Evolutionary conservation across 2,888 invertebrate genomes (phyloP), one percentile per base, ranked within the genome.

Genomic region (Lochmaea capreae): DNA sequence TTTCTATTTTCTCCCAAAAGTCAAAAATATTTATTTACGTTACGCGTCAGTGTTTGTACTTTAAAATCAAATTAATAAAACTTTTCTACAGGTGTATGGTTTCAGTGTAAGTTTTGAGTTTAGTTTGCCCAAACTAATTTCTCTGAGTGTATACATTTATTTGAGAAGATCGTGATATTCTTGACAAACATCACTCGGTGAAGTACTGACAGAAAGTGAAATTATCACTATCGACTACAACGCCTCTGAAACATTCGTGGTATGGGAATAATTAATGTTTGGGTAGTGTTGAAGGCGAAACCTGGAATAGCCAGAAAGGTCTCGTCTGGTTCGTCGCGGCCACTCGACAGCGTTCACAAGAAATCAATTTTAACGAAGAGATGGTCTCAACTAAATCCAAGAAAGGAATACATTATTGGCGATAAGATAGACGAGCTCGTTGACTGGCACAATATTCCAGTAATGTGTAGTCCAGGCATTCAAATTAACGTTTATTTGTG

Each of bases 261-360:
- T 84, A 81, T 77, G 76, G 75, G 77, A 79, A 78, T 81, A 87
- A 86, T 87, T 86, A 87, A 86, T 86, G 85, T 85, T 85, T 81
- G 82, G 83, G 82, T 79, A 80, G 81, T 78, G 80, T 81, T 81
- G 81, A 82, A 81, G 82, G 81, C 76, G 79, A 83, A 83, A 81
- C 80, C 81, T 78, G 74, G 71, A 77, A 74, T 74, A 76, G 76
- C 69, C 71, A 70, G 75, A 74, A 75, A 75, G 77, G 79, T 73
- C 77, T 76, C 82, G 82, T 83, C 83, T 84, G 82, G 82, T 81
- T 79, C 81, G 81, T 79, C 80, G 79, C 80, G 80, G 80, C 81
- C 81, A 80, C 80, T 81, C 81, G 80, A 78, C 81, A 79, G 79
- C 83, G 80, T 76, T 79, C 78, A 80, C 81, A 80, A 80, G 80